Evolutionary conservation across 2,888 invertebrate genomes (phyloP).

Genomic region (Drosophila formosana): DNA sequence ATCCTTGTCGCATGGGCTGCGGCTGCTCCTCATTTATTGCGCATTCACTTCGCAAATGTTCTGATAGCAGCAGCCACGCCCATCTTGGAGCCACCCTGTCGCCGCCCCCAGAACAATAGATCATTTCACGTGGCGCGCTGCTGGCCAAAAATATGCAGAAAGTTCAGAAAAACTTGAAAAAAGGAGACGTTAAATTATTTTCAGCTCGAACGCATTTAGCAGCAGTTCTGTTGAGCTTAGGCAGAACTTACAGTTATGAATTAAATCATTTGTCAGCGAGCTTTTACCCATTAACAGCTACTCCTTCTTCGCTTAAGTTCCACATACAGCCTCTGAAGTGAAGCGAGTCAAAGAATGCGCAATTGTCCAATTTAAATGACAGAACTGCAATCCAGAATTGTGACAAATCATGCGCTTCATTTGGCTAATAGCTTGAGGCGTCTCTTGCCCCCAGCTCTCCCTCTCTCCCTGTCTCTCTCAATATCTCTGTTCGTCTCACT

Average conservation of each 20-base stretch:
- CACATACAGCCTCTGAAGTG: not conserved
- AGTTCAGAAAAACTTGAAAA: conserved; percentile 61
- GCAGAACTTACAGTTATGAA: conserved; percentile 34
- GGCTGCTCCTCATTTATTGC: conserved; percentile 52
- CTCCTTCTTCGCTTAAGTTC: not conserved
- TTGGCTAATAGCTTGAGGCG: conserved; percentile 52
- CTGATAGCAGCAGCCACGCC: conserved; percentile 44
- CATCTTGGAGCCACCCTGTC: not conserved
- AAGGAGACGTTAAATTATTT: conserved; percentile 61
- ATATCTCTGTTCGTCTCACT: not conserved
- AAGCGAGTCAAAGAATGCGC: conserved; percentile 8
- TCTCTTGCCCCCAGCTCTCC: not conserved
- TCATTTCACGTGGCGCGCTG: conserved; percentile 53
- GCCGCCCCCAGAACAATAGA: conserved; percentile 62
- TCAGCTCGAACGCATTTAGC: conserved; percentile 59
- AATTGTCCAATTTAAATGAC: conserved; percentile 45
- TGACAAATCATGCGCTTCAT: conserved; percentile 75
- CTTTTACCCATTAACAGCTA: conserved; percentile 46
- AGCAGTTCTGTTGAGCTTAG: conserved; percentile 28
- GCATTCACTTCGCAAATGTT: conserved; percentile 58
- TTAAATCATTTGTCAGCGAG: conserved; percentile 52
- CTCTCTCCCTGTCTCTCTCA: not conserved
- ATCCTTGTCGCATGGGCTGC: conserved; percentile 24
- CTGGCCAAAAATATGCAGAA: conserved; percentile 63
- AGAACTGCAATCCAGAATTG: conserved; percentile 47